These are phyloP conservation scores for Aphidius gifuensis DNA, from an alignment of 1,140 invertebrate genomes.

Conservation along the genomic window DNA sequence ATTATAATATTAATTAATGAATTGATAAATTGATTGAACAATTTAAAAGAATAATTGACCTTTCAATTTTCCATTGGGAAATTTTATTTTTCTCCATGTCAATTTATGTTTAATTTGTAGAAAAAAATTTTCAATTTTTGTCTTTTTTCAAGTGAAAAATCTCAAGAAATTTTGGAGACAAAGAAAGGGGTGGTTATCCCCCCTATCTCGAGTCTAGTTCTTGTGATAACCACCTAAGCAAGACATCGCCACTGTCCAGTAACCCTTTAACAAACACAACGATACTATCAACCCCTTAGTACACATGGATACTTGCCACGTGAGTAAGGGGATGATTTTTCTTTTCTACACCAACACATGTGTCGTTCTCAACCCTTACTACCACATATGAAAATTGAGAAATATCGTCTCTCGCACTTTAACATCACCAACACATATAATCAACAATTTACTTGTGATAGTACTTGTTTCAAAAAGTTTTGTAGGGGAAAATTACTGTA, in stretches of 20 bases:
- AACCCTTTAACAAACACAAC: slow-evolving; percentile 43
- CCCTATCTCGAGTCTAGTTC: slow-evolving; percentile 43
- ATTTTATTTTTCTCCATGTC: background rate
- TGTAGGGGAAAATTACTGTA: slow-evolving; percentile 21
- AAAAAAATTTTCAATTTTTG: too few species aligned
- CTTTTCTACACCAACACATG: slow-evolving; percentile 43
- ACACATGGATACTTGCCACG: slow-evolving; percentile 26
- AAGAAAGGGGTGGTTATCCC: slow-evolving; percentile 11
- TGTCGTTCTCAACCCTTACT: slow-evolving; percentile 29
- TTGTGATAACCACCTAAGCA: slow-evolving; percentile 45
- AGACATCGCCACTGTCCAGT: slow-evolving; percentile 56
- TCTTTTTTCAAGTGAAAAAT: too few species aligned
- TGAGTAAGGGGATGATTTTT: slow-evolving; percentile 40
- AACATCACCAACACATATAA: slow-evolving; percentile 24
- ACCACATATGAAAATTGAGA: slow-evolving; percentile 18
- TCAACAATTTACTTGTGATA: slow-evolving; percentile 27
- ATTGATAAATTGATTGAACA: too few species aligned
- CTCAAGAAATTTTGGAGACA: too few species aligned
- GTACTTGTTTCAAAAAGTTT: slow-evolving; percentile 37
- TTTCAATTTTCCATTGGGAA: background rate
- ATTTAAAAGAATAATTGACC: background rate
- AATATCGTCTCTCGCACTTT: slow-evolving; percentile 30
- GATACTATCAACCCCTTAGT: slow-evolving; percentile 34
- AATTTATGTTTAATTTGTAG: background rate
- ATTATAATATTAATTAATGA: too few species aligned